A percentile compares a stretch with the other conserved stretches of the same genome.
Evolutionary conservation across 2,113 vertebrate genomes (phyloP).

Genomic region (Macaca nemestrina): DNA sequence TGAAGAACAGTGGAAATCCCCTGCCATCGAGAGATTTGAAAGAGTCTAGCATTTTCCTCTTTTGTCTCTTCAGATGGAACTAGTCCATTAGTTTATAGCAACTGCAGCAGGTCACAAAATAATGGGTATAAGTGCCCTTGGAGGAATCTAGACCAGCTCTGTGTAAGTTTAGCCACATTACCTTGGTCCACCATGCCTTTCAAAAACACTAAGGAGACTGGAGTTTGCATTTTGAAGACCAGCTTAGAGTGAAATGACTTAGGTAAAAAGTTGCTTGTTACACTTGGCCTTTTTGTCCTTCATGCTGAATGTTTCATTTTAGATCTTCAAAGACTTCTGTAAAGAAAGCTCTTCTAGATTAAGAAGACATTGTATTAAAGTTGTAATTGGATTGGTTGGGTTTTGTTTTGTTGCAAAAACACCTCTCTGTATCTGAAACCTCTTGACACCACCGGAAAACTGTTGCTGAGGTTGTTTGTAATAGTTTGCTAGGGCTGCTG

Average conservation of each 20-base stretch:
- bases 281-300: not conserved
- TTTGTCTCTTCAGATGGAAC: not conserved
- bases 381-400: not conserved
- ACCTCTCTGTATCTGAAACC: not conserved
- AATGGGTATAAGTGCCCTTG: not conserved
- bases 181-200: not conserved
- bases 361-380: not conserved
- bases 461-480: not conserved
- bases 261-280: not conserved
- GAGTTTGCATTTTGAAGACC: not conserved
- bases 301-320: not conserved
- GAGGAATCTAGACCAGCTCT: not conserved
- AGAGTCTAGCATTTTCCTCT: not conserved
- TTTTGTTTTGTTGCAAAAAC: not conserved
- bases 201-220: not conserved
- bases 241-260: not conserved
- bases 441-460: not conserved
- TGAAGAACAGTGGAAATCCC: not conserved
- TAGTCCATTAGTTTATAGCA: not conserved
- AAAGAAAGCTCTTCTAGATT: not conserved
- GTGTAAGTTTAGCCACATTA: not conserved
- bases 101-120: not conserved
- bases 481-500: not conserved
- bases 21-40: not conserved
- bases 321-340: not conserved